phyloP scores from a whole-genome alignment of 2,113 vertebrate genomes.

The Amphiprion percula region DNA sequence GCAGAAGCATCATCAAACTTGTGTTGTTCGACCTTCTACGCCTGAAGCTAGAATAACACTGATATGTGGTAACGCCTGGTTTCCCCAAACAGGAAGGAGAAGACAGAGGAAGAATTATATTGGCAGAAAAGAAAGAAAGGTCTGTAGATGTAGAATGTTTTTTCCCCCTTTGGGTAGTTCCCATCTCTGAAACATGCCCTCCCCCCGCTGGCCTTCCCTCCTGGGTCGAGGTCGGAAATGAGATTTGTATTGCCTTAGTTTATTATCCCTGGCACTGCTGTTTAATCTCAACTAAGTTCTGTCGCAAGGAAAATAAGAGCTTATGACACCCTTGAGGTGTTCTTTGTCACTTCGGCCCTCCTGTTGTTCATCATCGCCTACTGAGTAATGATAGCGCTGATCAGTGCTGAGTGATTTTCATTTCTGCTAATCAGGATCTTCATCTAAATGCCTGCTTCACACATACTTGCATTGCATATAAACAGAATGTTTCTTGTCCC shows the following conservation, averaged over 20 bases:
- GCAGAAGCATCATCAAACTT: not conserved
- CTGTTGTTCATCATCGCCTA: constrained; percentile 52
- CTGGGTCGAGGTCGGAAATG: constrained; percentile 6
- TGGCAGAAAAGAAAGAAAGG: not conserved
- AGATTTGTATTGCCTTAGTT: constrained; percentile 19
- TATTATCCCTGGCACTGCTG: constrained; percentile 32
- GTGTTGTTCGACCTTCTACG: not conserved
- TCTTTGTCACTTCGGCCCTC: constrained; percentile 54
- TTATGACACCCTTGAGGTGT: constrained; percentile 48
- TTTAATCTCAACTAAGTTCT: constrained; percentile 56
- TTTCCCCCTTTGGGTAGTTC: not conserved
- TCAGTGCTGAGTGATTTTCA: constrained; percentile 61
- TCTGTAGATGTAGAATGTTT: not conserved
- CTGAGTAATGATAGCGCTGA: constrained; percentile 58
- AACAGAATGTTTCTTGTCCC: constrained; percentile 30
- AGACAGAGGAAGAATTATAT: not conserved
- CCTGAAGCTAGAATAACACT: constrained; percentile 17
- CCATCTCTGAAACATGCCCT: not conserved
- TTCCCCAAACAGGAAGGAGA: constrained; percentile 14
- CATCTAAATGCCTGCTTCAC: constrained; percentile 42
- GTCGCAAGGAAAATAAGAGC: constrained; percentile 48
- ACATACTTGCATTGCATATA: constrained; percentile 25
- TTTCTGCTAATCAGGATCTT: constrained; percentile 51
- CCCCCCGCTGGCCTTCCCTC: not conserved
- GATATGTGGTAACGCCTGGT: not conserved